These are phyloP conservation scores for Phyllopteryx taeniolatus DNA, from an alignment of 2,113 vertebrate genomes.

Conservation along the genomic window DNA sequence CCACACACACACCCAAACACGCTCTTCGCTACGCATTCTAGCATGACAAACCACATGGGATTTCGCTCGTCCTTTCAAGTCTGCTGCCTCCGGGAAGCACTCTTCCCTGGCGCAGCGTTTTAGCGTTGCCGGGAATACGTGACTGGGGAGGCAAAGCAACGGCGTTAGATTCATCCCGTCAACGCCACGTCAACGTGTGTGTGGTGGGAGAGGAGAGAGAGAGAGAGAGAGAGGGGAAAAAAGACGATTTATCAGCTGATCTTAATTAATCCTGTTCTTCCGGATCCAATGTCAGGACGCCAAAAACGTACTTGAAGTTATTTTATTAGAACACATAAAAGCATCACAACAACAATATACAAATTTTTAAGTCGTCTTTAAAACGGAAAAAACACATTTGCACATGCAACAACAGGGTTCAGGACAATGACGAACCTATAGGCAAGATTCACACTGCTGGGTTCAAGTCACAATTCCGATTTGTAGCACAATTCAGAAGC, in stretches of 20 bases:
- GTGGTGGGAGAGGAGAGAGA: conserved; percentile 23
- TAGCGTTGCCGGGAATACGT: conserved; percentile 72
- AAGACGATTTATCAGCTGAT: conserved; percentile 43
- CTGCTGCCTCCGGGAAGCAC: conserved; percentile 72
- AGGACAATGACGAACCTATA: conserved; percentile 80
- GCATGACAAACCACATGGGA: conserved; percentile 77
- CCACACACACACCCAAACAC: conserved; percentile 7
- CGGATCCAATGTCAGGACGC: conserved; percentile 63
- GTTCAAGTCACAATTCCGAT: background rate
- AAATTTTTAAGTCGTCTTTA: conserved; percentile 83
- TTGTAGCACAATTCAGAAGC: background rate
- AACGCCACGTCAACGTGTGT: conserved; percentile 17
- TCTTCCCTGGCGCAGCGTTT: conserved; percentile 69
- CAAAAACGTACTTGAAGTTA: conserved; percentile 44
- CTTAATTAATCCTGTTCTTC: conserved; percentile 52
- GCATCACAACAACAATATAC: conserved; percentile 90
- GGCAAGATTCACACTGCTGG: background rate
- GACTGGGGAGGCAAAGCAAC: conserved; percentile 68
- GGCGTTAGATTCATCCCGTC: conserved; percentile 48
- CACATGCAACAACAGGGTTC: conserved; percentile 90
- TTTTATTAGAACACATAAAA: conserved; percentile 88
- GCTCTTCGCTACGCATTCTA: conserved; percentile 57
- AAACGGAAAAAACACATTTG: conserved; percentile 84
- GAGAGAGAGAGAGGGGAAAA: conserved; percentile 8
- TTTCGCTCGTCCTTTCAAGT: conserved; percentile 75